Conservation (phyloP, 2,113 vertebrate genomes). For the Podocnemis expansa region DNA sequence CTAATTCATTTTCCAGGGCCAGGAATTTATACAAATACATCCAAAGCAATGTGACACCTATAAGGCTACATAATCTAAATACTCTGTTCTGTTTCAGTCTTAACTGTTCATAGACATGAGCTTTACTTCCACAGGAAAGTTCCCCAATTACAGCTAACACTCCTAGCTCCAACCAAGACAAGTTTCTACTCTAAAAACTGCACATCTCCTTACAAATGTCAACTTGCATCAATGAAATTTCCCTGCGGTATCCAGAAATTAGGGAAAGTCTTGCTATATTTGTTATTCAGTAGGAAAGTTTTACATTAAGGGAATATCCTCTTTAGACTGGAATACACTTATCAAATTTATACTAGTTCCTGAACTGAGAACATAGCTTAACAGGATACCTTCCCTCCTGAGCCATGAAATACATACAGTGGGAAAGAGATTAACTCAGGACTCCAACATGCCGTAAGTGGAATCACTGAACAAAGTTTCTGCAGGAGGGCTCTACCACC, state of each 20-base stretch:
- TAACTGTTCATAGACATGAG: background rate
- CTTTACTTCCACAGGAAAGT: background rate
- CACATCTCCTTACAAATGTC: background rate
- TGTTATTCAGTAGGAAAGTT: too few relatives aligned
- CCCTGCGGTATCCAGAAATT: background rate
- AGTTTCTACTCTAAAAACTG: background rate
- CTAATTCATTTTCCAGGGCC: background rate
- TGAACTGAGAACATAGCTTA: background rate
- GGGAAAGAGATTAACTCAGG: background rate
- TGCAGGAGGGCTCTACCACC: background rate
- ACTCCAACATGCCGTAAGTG: background rate
- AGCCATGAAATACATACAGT: background rate
- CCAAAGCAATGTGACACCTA: background rate
- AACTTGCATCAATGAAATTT: background rate
- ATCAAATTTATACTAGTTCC: background rate
- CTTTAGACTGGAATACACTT: background rate
- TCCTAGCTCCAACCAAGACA: background rate
- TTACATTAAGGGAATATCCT: background rate
- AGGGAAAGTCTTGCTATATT: too few relatives aligned
- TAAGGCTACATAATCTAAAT: background rate
- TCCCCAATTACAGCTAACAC: background rate
- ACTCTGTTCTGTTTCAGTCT: background rate
- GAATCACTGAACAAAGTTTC: background rate
- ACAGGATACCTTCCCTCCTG: background rate
- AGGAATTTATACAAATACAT: background rate